Base-by-base conservation (phyloP, 2,797 vertebrate species). In the Spea hammondii region DNA sequence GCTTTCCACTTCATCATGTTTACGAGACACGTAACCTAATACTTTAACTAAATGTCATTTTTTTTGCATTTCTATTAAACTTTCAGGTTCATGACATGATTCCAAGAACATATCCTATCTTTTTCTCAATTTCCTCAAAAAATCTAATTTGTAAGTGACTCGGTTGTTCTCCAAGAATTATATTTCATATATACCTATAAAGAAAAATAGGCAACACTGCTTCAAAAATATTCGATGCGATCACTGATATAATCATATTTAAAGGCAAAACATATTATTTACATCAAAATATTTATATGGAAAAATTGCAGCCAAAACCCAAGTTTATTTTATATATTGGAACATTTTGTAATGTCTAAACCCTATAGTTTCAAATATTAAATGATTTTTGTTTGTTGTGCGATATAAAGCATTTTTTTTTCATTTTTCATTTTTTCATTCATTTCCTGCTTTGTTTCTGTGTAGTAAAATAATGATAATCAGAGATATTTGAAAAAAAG, bases 101-200 rank as follows among this genome's bases (percentile, higher is more conserved):
- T 78, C 77, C 70, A 78, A 72, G 70, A 57, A 72, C 54, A 71
- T 71, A 64, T 60, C 71, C 54, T n/a, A 54, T 71, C 71, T 60
- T 53, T 70, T 48, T 45, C 65, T 46, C 50, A 78, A 78, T 71
- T 71, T 71, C 65, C 68, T 70, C 60, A 13, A 78, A 78, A 78
- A 65, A 78, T 78, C 68, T 78, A 71, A 78, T 78, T 65, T 71
- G 59, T 48, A 64, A 51, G 53, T 70, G 53, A 51, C 47, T 70
- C 76, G 4, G 10, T 65, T 65, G 60, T 64, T 64, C 60, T 11
- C 32, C 5, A 6, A 51, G 45, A 44, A 8, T 9, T 4, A 17
- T 9, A 59, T 45, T 69, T 50, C n/a, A 50, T 14, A 68, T 12
- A 10, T 17, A 76, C 53, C 45, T 55, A 10, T 9, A 66, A 10